Evolutionary conservation across 2,888 invertebrate species (phyloP), one percentile per base, ranked within the genome.

Genomic region (Tipula lateralis): DNA sequence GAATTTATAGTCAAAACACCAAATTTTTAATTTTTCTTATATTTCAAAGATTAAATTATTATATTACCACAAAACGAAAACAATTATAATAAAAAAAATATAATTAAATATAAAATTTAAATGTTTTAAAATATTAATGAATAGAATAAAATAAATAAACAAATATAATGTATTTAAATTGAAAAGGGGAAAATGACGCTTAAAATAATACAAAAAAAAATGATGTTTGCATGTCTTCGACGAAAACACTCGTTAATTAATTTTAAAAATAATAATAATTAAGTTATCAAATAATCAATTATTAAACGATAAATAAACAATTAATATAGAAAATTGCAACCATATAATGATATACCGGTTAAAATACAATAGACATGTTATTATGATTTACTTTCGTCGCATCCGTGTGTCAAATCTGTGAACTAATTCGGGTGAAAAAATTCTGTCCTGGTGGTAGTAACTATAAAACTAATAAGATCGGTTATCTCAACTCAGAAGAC

Each of bases 61-160:
- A 24, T 24, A 66, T 66, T 24, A 66, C 24, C 24, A 66, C 24
- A 19, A 44, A 44, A 50, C 50, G 84, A 29, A 83, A 85, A 85
- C 84, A 84, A 84, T 85, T 84, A 85, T 85, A 85, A 85, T 86
- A 85, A 85, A 86, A 84, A 85, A 86, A 32, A 82, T 84, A 88
- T 87, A 88, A 88, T 88, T 88, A 87, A 88, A 89, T 88, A 88
- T 88, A 88, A 88, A 86, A 86, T 86, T 87, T 86, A 86, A 85
- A 85, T 85, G 85, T 85, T 85, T 85, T 34, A 84, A 84, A 84
- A 32, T 85, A 85, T 80, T 50, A 19, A 84, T 29, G 39, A 85
- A 84, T 44, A 83, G 36, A 50, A 83, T 85, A 85, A 85, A 84
- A 83, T 85, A 85, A 85, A 86, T 85, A 85, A 85, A 85, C 84